These are phyloP conservation scores for Heliconius nattereri DNA, from an alignment of 1,140 invertebrate genomes.

Conservation along the genomic window DNA sequence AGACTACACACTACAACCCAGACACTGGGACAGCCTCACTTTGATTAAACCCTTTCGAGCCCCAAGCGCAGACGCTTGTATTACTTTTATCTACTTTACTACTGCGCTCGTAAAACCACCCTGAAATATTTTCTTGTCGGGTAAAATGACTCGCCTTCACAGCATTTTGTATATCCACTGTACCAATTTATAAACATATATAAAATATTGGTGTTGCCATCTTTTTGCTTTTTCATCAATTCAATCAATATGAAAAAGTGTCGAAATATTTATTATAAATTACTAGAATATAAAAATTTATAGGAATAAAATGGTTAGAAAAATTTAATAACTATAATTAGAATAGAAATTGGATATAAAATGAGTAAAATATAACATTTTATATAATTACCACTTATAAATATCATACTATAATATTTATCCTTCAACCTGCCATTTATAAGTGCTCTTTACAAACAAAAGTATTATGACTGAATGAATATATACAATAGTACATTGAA, in stretches of 20 bases:
- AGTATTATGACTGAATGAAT: neutral
- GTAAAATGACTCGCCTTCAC: constrained; percentile 25
- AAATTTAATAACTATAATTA: no score
- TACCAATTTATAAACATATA: constrained; percentile 5
- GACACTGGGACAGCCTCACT: constrained; percentile 48
- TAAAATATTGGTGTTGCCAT: constrained; percentile 12
- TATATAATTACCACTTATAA: no score
- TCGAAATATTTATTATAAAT: no score
- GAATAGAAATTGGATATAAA: no score
- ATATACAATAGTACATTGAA: constrained; percentile 12
- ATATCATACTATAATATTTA: no score
- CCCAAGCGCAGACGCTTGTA: constrained; percentile 49
- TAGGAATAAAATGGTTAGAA: no score
- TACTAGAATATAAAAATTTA: no score
- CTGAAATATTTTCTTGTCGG: constrained; percentile 50
- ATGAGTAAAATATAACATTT: no score
- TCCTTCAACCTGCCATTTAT: neutral
- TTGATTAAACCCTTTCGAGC: constrained; percentile 69
- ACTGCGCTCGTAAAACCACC: constrained; percentile 56
- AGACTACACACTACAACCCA: constrained; percentile 61
- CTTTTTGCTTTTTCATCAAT: neutral
- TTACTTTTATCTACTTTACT: constrained; percentile 65
- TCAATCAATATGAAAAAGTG: no score
- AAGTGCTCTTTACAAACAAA: neutral
- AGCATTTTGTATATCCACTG: constrained; percentile 13